Base-by-base conservation (phyloP, 2,797 vertebrate genomes). In the Ptychobarbus kaznakovi region DNA sequence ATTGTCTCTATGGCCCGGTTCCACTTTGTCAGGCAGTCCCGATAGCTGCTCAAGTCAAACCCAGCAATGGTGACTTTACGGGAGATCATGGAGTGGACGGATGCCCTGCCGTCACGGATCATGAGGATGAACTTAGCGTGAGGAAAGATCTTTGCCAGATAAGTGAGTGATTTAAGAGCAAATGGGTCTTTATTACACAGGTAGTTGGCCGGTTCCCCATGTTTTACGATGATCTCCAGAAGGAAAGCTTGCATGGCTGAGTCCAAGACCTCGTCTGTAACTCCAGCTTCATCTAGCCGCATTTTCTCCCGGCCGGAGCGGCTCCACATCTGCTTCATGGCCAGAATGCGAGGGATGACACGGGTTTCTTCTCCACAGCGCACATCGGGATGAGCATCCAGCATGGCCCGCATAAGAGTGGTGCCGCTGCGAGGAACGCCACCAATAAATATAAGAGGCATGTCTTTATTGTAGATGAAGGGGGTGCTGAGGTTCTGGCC, bases 141-240 rank as follows among this genome's bases (percentile, higher is more conserved):
- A 32, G 98, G 98, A 89, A 99, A 99, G 79, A 99, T 97, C 86
- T 97, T 97, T 76, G 98, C 97, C n/a, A 99, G 95, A 84, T 99
- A 99, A 70, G 96, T 95, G 3, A 99, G 94, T 51, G 98, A 99
- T 92, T 99, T 99, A 22, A 99, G 93, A 68, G 98, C 97, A 75
- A 99, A 99, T 0, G 98, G 98, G 90, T 99, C 98, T 93, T 99
- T 99, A 95, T 99, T 99, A 90, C 98, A 99, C 87, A 99, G 92
- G 84, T 97, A 99, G 0, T 96, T 96, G 8, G 98, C 98, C 0
- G 97, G 98, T 88, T 99, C 98, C 1, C 98, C 98, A 0, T 99
- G 98, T 79, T 98, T 99, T 78, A 98, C 97, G 0, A 99, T 99
- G 84, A 99, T 97, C 92, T 99, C 98, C 90, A 99, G 84, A 40